Base-by-base conservation (phyloP, 2,888 invertebrate genomes). In the Megamerina dolium region DNA sequence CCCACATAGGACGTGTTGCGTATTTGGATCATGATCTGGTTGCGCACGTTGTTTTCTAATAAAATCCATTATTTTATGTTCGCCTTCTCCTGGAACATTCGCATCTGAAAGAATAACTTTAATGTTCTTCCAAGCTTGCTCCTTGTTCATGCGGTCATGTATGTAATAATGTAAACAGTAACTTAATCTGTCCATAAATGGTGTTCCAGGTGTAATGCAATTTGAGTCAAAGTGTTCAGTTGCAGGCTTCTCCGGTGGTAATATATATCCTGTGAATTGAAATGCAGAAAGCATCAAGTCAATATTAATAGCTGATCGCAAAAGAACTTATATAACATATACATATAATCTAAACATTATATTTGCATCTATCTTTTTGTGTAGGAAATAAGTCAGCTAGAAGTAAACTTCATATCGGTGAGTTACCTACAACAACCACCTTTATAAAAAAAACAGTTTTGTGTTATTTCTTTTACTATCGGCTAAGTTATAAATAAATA, bases 61-160 rank as follows among this genome's bases (percentile, higher is more conserved):
- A 66, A 83, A 99, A 73, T 99, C 97, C 97, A 99, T 99, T 57
- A 99, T 97, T 75, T 99, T 99, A 70, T 99, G 99, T 72, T 99
- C 99, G 1, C 99, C 95, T 73, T 95, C 95, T 5, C 95, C 95
- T 1, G 95, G 95, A 5, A 92, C 95, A 72, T 96, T 99, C 2
- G 99, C 97, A 72, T 99, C 99, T 3, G 97, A 97, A n/a, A 99
- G 76, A 59, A 99, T 91, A 8, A 90, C 87, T 73, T 94, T 93
- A 49, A 99, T 82, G 30, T 85, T 82, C 58, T 82, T 84, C 99
- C 99, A 99, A 0, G 93, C 95, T 3, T 95, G 89, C 68, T 96
- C 90, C 66, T 75, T 93, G 66, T 95, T 96, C 53, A 97, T 50
- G 5, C 64, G 58, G 37, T 67, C 63, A 45, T 71, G 69, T 18